Evolutionary conservation across 2,797 vertebrate genomes (phyloP), one percentile per base, ranked within the genome.

Genomic region (Tarsius wallacei): DNA sequence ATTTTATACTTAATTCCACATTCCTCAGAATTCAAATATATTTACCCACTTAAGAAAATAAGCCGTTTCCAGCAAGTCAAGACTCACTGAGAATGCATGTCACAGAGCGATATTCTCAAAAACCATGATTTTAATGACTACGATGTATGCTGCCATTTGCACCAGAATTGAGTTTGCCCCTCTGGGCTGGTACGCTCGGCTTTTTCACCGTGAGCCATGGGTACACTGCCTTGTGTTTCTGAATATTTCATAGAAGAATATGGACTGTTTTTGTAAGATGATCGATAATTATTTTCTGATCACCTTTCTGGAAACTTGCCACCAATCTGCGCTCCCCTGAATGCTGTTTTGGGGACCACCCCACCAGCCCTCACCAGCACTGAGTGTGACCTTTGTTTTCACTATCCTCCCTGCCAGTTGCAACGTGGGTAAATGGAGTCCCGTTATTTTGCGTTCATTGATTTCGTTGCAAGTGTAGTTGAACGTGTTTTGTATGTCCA

Each of bases 401-500:
- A 55, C 59, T 13, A 36, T 36, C 28, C 14, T 24, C 31, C 17
- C n/a, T 22, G 47, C n/a, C 77, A 24, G 5, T 21, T 7, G 84
- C 82, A 63, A 59, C 24, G 51, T 16, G 64, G 42, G 55, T 36
- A 47, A 47, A 24, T 2, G 14, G 42, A 63, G 42, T 59, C 61
- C 76, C 17, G 2, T 31, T 33, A 51, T 31, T 2, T 12, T 51
- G 64, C 17, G 26, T 64, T 59, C 81, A 47, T 14, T 31, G 28
- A 31, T 78, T 66, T 10, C 11, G 47, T 15, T 8, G 11, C 81
- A 4, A 24, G 85, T 47, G 57, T 42, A 42, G 66, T 28, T 1
- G 73, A 24, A 9, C 2, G 5, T 1, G 77, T 31, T 31, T 86
- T 31, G 4, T 0, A 0, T 11, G 57, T 22, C 47, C n/a, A 0